phyloP scores from a whole-genome alignment of 2,113 vertebrate species.

The Ctenodactylus gundi region DNA sequence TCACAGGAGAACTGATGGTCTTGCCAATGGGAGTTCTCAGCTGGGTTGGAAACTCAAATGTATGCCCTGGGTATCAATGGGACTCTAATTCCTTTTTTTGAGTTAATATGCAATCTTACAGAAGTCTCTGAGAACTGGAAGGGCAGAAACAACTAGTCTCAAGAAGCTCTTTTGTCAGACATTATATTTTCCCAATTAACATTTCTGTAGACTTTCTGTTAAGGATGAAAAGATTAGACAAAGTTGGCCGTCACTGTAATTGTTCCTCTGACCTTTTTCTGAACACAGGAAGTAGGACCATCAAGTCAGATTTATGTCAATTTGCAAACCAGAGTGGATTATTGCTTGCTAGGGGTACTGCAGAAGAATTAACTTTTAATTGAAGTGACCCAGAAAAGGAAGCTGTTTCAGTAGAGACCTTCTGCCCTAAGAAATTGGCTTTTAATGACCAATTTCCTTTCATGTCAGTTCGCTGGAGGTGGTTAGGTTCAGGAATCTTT shows the following conservation, averaged over 20 bases:
- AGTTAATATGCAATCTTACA: background rate
- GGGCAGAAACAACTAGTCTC: background rate
- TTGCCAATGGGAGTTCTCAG: background rate
- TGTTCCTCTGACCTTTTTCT: conserved; percentile 65
- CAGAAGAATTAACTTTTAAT: conserved; percentile 74
- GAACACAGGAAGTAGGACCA: conserved; percentile 71
- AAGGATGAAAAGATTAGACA: conserved; percentile 69
- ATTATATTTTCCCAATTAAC: conserved; percentile 65
- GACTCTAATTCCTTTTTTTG: background rate
- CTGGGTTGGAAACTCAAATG: background rate
- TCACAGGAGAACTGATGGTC: background rate
- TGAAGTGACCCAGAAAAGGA: conserved; percentile 69
- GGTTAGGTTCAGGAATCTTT: conserved; percentile 16
- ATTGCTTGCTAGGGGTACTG: conserved; percentile 53
- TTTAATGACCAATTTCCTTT: conserved; percentile 76
- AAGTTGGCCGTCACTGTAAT: conserved; percentile 68
- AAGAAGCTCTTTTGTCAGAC: conserved; percentile 24
- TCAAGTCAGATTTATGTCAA: conserved; percentile 77
- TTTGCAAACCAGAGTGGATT: conserved; percentile 62
- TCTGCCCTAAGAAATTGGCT: conserved; percentile 59
- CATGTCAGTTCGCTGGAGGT: conserved; percentile 46
- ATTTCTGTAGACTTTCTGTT: conserved; percentile 44
- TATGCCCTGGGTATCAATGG: background rate
- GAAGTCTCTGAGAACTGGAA: background rate
- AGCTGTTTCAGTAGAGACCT: conserved; percentile 51